Evolutionary conservation across 2,888 invertebrate genomes (phyloP).

Genomic region (Sicus ferrugineus): DNA sequence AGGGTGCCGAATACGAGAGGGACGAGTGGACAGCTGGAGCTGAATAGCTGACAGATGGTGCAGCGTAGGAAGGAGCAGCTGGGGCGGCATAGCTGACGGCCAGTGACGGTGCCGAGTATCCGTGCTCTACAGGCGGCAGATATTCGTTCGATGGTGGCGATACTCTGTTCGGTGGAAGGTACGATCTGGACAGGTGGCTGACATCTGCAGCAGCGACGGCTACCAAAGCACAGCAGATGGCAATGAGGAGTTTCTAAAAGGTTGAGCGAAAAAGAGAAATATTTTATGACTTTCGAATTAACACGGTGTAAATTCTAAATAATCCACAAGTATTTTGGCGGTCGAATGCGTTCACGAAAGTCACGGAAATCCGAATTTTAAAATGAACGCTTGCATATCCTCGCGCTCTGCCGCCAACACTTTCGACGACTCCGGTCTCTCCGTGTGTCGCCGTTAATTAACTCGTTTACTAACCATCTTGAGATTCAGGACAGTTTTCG

Average conservation of each 20-base stretch:
- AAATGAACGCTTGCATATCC: not conserved
- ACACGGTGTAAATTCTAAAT: not conserved
- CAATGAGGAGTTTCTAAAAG: constrained; percentile 59
- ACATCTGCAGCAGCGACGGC: constrained; percentile 60
- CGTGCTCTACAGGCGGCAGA: constrained; percentile 49
- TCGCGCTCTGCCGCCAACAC: not conserved
- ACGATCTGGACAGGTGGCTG: constrained; percentile 55
- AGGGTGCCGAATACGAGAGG: constrained; percentile 42
- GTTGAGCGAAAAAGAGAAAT: not conserved
- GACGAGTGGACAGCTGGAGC: constrained; percentile 28
- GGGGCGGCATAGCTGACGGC: constrained; percentile 41
- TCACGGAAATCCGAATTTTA: not conserved
- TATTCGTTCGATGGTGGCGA: constrained; percentile 46
- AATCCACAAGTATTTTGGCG: not conserved
- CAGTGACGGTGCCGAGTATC: constrained; percentile 40
- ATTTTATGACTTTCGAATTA: not conserved
- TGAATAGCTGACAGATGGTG: constrained; percentile 34
- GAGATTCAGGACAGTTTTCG: constrained; percentile 35
- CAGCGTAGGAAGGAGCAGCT: constrained; percentile 39
- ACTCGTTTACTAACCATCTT: constrained; percentile 54
- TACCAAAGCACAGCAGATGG: constrained; percentile 51
- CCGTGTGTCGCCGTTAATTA: not conserved
- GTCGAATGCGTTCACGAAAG: not conserved
- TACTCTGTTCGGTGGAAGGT: constrained; percentile 50
- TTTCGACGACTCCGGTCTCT: too few species aligned